Evolutionary conservation across 2,888 invertebrate species (phyloP), one percentile per base, ranked within the genome.

Genomic region (Drosophila emarginata): DNA sequence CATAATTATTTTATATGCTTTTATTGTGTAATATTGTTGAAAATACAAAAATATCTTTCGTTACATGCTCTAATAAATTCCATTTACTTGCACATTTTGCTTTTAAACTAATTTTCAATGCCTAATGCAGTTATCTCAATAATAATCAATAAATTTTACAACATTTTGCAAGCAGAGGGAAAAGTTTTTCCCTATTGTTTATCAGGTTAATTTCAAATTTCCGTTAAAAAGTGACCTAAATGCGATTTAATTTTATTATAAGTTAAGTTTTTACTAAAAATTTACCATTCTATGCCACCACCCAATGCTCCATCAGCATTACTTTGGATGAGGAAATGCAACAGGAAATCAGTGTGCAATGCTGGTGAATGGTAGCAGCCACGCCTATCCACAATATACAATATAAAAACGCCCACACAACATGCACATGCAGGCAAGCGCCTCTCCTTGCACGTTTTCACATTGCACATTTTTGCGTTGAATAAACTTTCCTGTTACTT

Each of bases 391-490:
- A 4, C 18, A 36, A 14, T 18, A 36, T 61, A n/a, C n/a, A n/a
- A n/a, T n/a, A n/a, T n/a, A n/a, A 5, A 14, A 57, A 37, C 39
- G 21, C 12, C 21, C 12, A 32, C 21, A 26, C 32, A 18, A 32
- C 32, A 18, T n/a, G 28, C 62, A 70, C 65, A 74, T 68, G 65
- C 67, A 45, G 21, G 32, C 11, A 32, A 32, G 9, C 32, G 32
- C 36, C 54, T 54, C 18, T 61, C 74, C 54, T 54, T 26, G 64
- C 77, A 69, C 71, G 71, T 72, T 80, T 67, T 74, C 66, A 58
- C 71, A 78, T 82, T 87, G 84, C 79, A 80, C 81, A 87, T 45
- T 81, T 87, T 79, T 87, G 82, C 79, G 81, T 84, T 80, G 78
- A 83, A 87, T 83, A 87, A 83, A 83, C 87, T 83, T 87, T 87